phyloP scores from a whole-genome alignment of 2,113 vertebrate genomes.

The Atlantisia rogersi region DNA sequence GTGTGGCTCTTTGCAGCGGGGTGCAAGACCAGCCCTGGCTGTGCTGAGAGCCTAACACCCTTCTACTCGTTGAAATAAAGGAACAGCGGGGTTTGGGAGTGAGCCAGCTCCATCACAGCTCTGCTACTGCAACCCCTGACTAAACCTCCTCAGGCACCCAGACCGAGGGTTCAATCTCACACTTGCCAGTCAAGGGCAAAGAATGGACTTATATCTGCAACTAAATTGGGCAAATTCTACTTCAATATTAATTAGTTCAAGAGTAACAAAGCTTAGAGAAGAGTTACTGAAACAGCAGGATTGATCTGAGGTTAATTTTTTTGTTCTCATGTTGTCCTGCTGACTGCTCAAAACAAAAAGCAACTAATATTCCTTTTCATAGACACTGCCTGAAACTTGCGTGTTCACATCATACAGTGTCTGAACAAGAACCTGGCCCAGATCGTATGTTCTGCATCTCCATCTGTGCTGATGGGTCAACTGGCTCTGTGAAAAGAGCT shows the following conservation, averaged over 20 bases:
- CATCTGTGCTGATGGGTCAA: slow-evolving; percentile 41
- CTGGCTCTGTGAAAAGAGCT: background rate
- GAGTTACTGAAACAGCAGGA: background rate
- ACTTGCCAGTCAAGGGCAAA: background rate
- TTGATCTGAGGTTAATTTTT: background rate
- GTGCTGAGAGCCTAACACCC: background rate
- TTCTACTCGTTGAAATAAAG: background rate
- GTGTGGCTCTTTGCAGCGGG: background rate
- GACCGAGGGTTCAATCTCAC: background rate
- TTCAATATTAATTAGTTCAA: background rate
- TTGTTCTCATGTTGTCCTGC: background rate
- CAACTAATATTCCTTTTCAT: background rate
- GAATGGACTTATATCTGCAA: background rate
- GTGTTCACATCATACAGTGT: background rate
- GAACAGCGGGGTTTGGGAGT: background rate
- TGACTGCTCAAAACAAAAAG: background rate
- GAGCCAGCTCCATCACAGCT: background rate
- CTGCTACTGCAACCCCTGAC: background rate
- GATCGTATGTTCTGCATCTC: background rate
- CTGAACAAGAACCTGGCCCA: slow-evolving; percentile 3
- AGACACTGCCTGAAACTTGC: background rate
- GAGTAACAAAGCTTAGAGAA: background rate
- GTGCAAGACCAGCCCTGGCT: background rate
- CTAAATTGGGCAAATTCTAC: background rate
- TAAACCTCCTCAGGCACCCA: background rate